A percentile compares a stretch with the other conserved stretches of the same genome.
Conservation (phyloP, 2,888 invertebrate species). For the Drosophila paramelanica region DNA sequence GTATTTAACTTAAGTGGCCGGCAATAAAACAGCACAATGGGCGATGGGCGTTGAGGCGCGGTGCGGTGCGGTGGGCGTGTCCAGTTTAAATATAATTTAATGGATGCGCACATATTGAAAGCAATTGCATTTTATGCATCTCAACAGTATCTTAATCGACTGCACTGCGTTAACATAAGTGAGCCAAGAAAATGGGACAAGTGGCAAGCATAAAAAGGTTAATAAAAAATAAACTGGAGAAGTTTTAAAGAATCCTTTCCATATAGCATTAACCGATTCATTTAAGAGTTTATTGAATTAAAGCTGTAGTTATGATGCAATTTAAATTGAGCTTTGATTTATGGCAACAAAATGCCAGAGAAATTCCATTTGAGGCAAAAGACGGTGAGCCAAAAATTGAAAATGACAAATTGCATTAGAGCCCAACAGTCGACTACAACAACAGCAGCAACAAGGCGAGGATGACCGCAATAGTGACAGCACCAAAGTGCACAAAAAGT, state of each 20-base stretch:
- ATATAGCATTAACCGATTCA: constrained; percentile 33
- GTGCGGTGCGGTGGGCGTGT: constrained; percentile 9
- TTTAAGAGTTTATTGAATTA: constrained; percentile 40
- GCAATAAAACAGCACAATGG: constrained; percentile 5
- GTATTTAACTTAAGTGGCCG: constrained; percentile 63
- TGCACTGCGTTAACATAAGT: constrained; percentile 13
- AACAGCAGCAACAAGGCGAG: constrained; percentile 26
- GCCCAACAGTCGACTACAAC: constrained; percentile 7
- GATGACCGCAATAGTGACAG: constrained; percentile 72
- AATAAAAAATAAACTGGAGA: constrained; percentile 5
- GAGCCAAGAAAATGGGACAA: constrained; percentile 40
- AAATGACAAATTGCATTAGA: constrained; percentile 80
- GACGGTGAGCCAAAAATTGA: constrained; percentile 55
- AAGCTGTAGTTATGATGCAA: constrained; percentile 29
- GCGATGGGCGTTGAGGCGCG: too few species aligned
- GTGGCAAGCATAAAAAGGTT: constrained; percentile 25
- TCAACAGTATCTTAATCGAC: constrained; percentile 15
- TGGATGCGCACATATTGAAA: constrained; percentile 42
- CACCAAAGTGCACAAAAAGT: constrained; percentile 66
- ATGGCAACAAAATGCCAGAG: constrained; percentile 65
- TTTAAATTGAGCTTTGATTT: constrained; percentile 61
- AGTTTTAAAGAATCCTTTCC: constrained; percentile 10
- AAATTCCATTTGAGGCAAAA: constrained; percentile 65
- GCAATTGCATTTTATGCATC: constrained; percentile 63
- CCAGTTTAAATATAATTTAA: constrained; percentile 65